Evolutionary conservation across 2,797 vertebrate species (phyloP).

Genomic region (Fistularia tabacaria): DNA sequence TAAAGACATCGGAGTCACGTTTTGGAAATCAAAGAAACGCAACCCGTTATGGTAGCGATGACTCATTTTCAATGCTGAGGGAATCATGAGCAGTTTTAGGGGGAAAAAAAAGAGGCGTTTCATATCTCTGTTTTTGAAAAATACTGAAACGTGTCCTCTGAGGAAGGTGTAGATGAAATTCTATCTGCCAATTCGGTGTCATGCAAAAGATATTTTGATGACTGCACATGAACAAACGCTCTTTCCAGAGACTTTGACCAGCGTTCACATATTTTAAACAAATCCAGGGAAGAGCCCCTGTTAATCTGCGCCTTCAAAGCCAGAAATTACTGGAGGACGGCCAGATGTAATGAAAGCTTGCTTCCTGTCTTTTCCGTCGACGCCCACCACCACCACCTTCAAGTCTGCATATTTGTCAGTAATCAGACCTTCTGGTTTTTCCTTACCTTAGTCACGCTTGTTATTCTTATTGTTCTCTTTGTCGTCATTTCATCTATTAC

Average conservation of each 20-base stretch:
- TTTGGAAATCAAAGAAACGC: too few species aligned
- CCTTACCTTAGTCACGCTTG: slow-evolving; percentile 8
- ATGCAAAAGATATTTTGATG: too few species aligned
- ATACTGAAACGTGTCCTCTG: too few species aligned
- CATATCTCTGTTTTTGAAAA: too few species aligned
- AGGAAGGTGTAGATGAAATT: too few species aligned
- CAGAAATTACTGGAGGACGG: slow-evolving; percentile 22
- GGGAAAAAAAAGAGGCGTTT: too few species aligned
- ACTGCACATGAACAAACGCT: neutral
- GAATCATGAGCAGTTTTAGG: too few species aligned
- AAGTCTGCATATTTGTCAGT: neutral
- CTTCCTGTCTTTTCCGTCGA: slow-evolving; percentile 40
- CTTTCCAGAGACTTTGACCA: slow-evolving; percentile 1
- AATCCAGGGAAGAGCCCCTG: slow-evolving; percentile 15
- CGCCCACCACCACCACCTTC: slow-evolving; percentile 4
- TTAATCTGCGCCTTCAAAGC: slow-evolving; percentile 24
- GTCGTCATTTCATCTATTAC: slow-evolving; percentile 18
- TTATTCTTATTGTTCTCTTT: neutral
- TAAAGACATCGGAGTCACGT: too few species aligned
- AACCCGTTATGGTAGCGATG: too few species aligned
- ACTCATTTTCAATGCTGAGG: too few species aligned
- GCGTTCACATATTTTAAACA: slow-evolving; percentile 25
- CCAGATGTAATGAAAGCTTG: slow-evolving; percentile 35
- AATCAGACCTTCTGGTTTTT: slow-evolving; percentile 1
- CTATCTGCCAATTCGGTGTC: too few species aligned